Base-by-base conservation (phyloP, 2,113 vertebrate species). In the Gavialis gangeticus region DNA sequence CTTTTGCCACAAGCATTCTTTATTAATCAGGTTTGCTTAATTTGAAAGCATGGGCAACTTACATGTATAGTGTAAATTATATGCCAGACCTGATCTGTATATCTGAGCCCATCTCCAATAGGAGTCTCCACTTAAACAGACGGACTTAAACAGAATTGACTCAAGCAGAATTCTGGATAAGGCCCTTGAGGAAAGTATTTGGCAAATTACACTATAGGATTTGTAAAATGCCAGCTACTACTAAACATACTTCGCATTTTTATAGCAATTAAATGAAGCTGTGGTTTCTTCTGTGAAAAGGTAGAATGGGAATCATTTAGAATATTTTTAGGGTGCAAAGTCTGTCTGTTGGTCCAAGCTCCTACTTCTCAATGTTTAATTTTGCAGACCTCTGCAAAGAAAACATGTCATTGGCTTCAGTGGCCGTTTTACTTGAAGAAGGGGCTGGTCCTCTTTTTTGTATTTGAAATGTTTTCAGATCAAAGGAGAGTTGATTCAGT, bases 381-480 rank as follows among this genome's bases (percentile, higher is more conserved):
- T 85, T 79, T 92, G 22, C 30, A 76, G 11, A 56, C 13, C 76
- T 78, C 55, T 17, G 55, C 15, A 3, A 34, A 17, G 10, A 78
- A 88, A 54, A 22, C 34, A 46, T 4, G 12, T 85, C 76, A 14
- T 54, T 13, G 27, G 14, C 63, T 90, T 90, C 19, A 54, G 78
- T 46, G 87, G 79, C 81, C 90, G 71, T 82, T 95, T 91, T 85
- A 28, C 30, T 87, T 94, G 88, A 90, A 94, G 90, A 92, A 93
- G 79, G 79, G n/a, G 85, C 1, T n/a, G 19, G 22, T 75, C 12
- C 0, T 81, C 12, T 79, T 85, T n/a, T 62, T 24, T 76, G 91
- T 84, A 14, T 67, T 90, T 91, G 28, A 79, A 93, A 82, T 83
- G 69, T 91, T 96, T 94, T 92, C 82, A 84, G 60, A 79, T 95